Evolutionary conservation across 2,797 vertebrate species (phyloP).

Genomic region (Rhabdophis nuchalis): DNA sequence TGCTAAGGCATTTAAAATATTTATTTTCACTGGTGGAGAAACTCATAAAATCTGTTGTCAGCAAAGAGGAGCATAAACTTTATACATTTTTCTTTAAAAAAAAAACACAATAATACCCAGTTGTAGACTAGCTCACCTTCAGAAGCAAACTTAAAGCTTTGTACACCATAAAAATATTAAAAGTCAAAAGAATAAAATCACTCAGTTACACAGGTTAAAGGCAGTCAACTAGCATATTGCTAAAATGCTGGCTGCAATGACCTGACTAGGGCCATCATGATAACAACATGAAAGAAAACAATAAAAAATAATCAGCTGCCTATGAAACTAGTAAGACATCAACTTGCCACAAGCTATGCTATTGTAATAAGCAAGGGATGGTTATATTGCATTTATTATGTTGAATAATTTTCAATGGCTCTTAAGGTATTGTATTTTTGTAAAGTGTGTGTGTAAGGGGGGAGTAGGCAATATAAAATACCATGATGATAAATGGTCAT

Average conservation of each 20-base stretch:
- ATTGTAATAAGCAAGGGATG: background rate
- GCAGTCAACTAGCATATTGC: background rate
- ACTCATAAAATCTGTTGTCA: background rate
- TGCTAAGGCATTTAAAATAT: background rate
- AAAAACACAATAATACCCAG: fast-evolving
- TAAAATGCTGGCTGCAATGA: slow-evolving; percentile 7
- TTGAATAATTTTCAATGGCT: background rate
- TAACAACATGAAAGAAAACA: background rate
- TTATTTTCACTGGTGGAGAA: background rate
- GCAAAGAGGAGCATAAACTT: background rate
- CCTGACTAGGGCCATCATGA: background rate
- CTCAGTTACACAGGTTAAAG: background rate
- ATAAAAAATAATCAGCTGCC: background rate
- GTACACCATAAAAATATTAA: background rate
- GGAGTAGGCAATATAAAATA: too few relatives aligned
- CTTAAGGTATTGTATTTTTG: background rate
- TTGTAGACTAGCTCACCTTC: slow-evolving; percentile 1
- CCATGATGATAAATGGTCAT: too few relatives aligned
- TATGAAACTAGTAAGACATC: background rate
- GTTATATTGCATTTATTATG: slow-evolving; percentile 1
- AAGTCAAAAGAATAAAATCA: slow-evolving; percentile 12
- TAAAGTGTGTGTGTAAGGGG: background rate
- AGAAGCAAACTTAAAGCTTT: background rate
- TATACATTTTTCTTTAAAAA: background rate
- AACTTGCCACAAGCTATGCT: background rate